Conservation (phyloP, 2,113 vertebrate genomes). For the Vicugna pacos region DNA sequence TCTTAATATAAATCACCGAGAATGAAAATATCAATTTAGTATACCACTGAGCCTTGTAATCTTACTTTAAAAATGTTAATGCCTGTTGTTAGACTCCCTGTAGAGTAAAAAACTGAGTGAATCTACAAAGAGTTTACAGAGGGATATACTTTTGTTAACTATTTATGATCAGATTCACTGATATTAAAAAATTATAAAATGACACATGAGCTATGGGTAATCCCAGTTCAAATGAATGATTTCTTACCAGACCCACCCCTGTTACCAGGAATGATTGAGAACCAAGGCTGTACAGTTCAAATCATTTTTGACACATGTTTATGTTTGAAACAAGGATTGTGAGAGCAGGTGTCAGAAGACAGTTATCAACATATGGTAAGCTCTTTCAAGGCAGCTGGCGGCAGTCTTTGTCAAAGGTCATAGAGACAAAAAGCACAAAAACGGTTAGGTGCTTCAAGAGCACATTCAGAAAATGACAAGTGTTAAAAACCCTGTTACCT, state of each 20-base stretch:
- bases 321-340: slow-evolving; percentile 9
- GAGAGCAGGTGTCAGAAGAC: slow-evolving; percentile 28
- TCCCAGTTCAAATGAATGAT: background rate
- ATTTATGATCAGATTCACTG: background rate
- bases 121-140: slow-evolving; percentile 5
- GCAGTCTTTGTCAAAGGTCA: slow-evolving; percentile 59
- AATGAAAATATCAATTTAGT: slow-evolving; percentile 38
- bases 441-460: slow-evolving; percentile 10
- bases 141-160: background rate
- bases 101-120: background rate
- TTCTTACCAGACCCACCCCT: background rate
- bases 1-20: background rate
- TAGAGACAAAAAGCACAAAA: background rate
- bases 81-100: background rate
- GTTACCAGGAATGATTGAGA: background rate
- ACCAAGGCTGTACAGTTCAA: background rate
- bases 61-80: background rate
- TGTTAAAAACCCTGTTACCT: background rate
- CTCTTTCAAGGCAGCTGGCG: slow-evolving; percentile 31
- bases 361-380: background rate
- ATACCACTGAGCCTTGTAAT: background rate
- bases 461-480: background rate
- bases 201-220: background rate
- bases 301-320: slow-evolving; percentile 1
- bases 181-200: slow-evolving; percentile 16